Percentiles rank a stretch among this genome's conserved stretches.
phyloP scores from a whole-genome alignment of 2,888 invertebrate species.

The Brachylomia viminalis region DNA sequence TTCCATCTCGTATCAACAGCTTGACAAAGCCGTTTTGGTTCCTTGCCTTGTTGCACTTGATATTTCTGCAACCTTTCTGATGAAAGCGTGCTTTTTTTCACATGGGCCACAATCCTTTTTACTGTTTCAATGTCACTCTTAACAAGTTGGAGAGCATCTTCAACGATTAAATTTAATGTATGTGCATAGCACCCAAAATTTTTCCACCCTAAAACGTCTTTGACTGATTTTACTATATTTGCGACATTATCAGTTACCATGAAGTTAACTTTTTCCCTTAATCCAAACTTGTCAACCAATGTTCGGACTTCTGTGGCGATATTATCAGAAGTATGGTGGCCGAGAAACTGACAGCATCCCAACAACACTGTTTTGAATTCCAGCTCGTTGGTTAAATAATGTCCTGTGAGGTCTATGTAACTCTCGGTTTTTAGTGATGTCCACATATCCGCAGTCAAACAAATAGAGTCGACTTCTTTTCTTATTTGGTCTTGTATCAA shows the following conservation, averaged over 20 bases:
- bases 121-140: neutral
- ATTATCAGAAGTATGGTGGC: neutral
- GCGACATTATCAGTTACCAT: neutral
- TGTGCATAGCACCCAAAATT: neutral
- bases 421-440: no score
- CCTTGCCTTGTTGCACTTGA: neutral
- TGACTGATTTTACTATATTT: neutral
- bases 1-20: neutral
- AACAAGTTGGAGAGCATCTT: neutral
- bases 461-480: no score
- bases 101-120: neutral
- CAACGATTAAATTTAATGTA: neutral
- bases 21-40: constrained; percentile 6
- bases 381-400: no score
- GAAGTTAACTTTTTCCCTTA: neutral
- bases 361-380: no score
- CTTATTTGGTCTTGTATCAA: no score
- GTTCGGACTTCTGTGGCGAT: neutral
- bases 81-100: neutral
- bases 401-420: no score
- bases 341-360: neutral
- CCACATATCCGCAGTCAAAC: no score
- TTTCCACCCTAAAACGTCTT: neutral
- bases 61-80: constrained; percentile 3
- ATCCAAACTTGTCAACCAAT: neutral